Base-by-base conservation (phyloP, 2,797 vertebrate species). In the Serranus cabrilla region DNA sequence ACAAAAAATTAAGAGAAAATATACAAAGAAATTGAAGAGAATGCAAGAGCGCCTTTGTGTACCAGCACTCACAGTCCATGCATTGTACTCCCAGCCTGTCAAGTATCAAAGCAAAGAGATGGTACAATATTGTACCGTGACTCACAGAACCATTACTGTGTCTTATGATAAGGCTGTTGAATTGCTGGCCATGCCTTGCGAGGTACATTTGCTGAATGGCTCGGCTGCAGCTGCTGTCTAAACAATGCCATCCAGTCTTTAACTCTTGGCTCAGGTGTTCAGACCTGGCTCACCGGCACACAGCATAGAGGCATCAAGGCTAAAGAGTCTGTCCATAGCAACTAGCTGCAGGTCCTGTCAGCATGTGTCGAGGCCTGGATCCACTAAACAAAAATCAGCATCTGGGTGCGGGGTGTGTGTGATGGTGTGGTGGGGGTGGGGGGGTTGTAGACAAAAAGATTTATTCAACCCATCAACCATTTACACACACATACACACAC, bases 181-280 rank as follows among this genome's bases (percentile, higher is more conserved):
- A 59, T 70, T 12, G 31, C 42, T 71, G 14, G 55, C 42, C 16
- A 46, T 56, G 39, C 34, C 56, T 71, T 57, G 47, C 37, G 21
- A 70, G 46, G 46, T 23, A 21, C 20, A 69, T 50, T 61, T 57
- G 45, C 76, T 68, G 54, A 81, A 73, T 40, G 72, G 37, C 49
- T 83, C 12, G 60, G 64, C 61, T 56, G 63, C 74, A 77, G 55
- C 80, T 81, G 74, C 70, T 75, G 81, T 80, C 65, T 37, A 64
- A 86, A 83, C 77, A 80, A 74, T 72, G 40, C 37, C 52, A 71
- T 66, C 42, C 79, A 60, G 54, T 81, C 66, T 88, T 82, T 67
- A 73, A 80, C 66, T 82, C 55, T 75, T 85, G 86, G 86, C 78
- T 74, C 61, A 80, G 82, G 83, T 77, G 76, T 51, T 75, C 49